Conservation (phyloP, 2,888 invertebrate species). For the Aphodius sticticus region DNA sequence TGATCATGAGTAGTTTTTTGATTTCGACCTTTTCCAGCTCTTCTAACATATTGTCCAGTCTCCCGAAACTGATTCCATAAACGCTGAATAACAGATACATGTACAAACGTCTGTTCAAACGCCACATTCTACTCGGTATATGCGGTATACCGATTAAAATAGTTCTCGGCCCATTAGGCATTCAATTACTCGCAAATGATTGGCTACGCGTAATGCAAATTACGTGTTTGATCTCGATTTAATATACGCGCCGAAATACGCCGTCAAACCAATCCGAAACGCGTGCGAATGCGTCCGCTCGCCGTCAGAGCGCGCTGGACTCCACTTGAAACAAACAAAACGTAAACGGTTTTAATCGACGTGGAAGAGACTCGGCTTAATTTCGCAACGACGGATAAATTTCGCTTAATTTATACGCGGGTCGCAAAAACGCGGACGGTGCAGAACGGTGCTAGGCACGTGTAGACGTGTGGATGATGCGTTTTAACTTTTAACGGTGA, state of each 20-base stretch:
- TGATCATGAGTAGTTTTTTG: too few relatives aligned
- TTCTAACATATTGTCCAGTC: too few relatives aligned
- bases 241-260: slow-evolving; percentile 21
- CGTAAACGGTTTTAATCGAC: neutral
- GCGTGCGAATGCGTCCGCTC: neutral
- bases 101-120: neutral
- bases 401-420: neutral
- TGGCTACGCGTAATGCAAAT: slow-evolving; percentile 21
- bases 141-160: neutral
- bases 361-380: neutral
- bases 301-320: neutral
- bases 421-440: neutral
- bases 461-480: neutral
- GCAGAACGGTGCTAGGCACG: neutral
- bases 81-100: too few relatives aligned
- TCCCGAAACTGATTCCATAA: too few relatives aligned
- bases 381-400: neutral
- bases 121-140: neutral
- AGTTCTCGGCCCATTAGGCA: slow-evolving; percentile 25
- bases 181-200: neutral
- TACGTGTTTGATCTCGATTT: slow-evolving; percentile 32
- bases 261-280: neutral
- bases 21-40: too few relatives aligned
- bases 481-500: neutral
- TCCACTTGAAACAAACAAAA: neutral